phyloP scores from a whole-genome alignment of 2,113 vertebrate species.

The Phrynosoma platyrhinos region DNA sequence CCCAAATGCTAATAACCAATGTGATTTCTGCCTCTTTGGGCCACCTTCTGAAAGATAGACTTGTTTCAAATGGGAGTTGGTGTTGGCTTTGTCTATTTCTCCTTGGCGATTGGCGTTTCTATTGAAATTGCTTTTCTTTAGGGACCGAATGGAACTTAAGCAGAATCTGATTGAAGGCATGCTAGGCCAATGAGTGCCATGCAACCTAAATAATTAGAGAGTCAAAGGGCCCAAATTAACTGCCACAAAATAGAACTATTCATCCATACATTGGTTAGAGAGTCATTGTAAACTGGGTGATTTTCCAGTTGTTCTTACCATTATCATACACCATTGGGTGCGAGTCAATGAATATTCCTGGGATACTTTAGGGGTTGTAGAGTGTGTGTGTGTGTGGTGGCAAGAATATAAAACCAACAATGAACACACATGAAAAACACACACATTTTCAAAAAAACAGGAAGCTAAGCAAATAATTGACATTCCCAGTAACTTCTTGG shows the following conservation, averaged over 20 bases:
- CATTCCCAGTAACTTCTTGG: conserved; percentile 35
- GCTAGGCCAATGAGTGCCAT: background rate
- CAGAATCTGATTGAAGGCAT: background rate
- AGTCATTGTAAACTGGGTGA: background rate
- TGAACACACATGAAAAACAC: conserved; percentile 11
- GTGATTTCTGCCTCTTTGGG: too few species aligned
- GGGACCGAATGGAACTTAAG: background rate
- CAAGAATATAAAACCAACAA: conserved; percentile 4
- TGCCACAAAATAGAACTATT: background rate
- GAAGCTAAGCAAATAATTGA: conserved; percentile 29
- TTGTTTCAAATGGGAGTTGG: background rate
- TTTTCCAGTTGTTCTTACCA: background rate
- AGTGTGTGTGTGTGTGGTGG: background rate
- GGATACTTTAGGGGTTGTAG: background rate
- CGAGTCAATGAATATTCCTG: background rate
- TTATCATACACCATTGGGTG: background rate
- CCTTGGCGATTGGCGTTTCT: background rate
- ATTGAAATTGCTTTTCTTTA: background rate
- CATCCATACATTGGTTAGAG: background rate
- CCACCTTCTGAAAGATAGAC: background rate
- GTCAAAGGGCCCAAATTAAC: background rate
- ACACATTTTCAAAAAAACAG: conserved; percentile 2
- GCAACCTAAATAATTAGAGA: too few species aligned
- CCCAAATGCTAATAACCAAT: too few species aligned
- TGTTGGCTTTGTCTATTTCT: background rate